Conservation (phyloP, 2,888 invertebrate genomes). For the Platycnemis pennipes region DNA sequence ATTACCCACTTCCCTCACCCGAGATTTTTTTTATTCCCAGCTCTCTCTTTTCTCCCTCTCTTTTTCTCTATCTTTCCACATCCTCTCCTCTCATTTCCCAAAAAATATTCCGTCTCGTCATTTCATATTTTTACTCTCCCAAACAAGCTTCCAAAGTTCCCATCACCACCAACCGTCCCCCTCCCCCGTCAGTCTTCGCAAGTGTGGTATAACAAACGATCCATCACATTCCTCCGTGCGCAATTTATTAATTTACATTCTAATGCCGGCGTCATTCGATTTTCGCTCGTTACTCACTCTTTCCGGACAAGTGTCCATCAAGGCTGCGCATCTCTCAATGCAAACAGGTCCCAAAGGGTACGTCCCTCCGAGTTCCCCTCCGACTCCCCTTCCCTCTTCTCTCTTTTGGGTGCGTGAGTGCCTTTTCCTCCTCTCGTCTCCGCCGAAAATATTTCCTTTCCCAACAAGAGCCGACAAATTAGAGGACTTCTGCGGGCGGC, state of each 20-base stretch:
- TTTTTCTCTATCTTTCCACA: background rate
- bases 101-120: background rate
- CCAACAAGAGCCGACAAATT: background rate
- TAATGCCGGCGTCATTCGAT: background rate
- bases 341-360: background rate
- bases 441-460: background rate
- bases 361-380: background rate
- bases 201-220: background rate
- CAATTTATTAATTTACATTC: background rate
- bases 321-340: background rate
- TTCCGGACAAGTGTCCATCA: background rate
- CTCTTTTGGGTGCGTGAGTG: too few relatives aligned
- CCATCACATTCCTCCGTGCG: background rate
- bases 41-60: background rate
- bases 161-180: background rate
- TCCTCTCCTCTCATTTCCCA: background rate
- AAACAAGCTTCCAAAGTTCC: background rate
- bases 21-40: background rate
- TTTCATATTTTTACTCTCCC: background rate
- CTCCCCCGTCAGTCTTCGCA: background rate
- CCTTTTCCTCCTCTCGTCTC: background rate
- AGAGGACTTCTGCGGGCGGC: background rate
- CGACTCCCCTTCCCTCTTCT: background rate
- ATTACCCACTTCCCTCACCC: background rate
- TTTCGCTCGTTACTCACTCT: background rate